A percentile compares a stretch with the other conserved stretches of the same genome.
These are phyloP conservation scores for Carposina sasakii DNA, from an alignment of 1,140 invertebrate genomes.

Conservation along the genomic window DNA sequence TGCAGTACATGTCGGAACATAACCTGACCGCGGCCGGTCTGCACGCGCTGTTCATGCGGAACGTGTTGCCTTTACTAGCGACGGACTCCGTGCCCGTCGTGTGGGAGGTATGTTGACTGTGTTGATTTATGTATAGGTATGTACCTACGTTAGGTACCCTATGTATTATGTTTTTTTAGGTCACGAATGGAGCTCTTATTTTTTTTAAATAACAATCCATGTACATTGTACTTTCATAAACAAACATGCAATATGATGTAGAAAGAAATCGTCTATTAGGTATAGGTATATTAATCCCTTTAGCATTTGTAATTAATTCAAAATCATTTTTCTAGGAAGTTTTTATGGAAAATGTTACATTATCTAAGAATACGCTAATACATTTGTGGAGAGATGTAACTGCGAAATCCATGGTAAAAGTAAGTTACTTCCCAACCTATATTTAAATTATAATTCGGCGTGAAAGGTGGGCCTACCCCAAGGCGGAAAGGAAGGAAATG, in stretches of 20 bases:
- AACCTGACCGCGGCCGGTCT: conserved; percentile 65
- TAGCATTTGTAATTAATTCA: no score
- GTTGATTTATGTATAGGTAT: background rate
- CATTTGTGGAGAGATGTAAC: conserved; percentile 76
- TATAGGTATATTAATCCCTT: no score
- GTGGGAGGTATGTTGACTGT: conserved; percentile 83
- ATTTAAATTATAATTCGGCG: no score
- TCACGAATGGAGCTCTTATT: background rate
- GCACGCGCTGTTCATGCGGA: conserved; percentile 49
- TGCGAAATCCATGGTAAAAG: conserved; percentile 31
- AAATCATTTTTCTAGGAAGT: no score
- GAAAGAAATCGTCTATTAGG: no score
- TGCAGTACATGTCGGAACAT: conserved; percentile 78
- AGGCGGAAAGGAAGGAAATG: no score
- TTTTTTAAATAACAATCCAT: background rate
- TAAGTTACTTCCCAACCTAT: no score
- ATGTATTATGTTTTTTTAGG: no score
- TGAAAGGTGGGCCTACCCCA: no score
- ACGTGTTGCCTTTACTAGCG: conserved; percentile 38
- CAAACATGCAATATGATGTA: no score
- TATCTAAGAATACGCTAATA: conserved; percentile 78
- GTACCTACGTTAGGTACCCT: no score
- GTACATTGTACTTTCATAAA: background rate
- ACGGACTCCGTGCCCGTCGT: conserved; percentile 78
- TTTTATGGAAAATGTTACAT: conserved; percentile 82